These are phyloP conservation scores for Glossosoma conforme DNA, from an alignment of 1,140 invertebrate species.

Conservation along the genomic window DNA sequence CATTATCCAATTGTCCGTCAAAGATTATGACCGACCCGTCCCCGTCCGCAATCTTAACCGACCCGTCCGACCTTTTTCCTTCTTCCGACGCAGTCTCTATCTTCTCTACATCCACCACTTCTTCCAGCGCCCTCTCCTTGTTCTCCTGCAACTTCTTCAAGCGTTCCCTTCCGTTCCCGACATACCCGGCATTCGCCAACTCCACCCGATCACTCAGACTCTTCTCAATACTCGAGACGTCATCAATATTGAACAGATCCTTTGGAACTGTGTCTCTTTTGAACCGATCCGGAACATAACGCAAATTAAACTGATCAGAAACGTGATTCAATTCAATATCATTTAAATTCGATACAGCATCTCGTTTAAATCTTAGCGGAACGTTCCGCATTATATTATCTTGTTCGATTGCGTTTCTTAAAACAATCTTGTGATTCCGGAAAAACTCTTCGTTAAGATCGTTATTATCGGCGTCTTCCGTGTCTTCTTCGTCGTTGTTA, in stretches of 20 bases:
- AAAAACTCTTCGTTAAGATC: background rate
- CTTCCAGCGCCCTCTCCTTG: slow-evolving; percentile 1
- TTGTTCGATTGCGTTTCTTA: too few species aligned
- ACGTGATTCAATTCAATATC: too few species aligned
- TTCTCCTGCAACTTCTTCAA: slow-evolving; percentile 16
- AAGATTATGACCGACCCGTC: slow-evolving; percentile 23
- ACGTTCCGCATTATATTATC: too few species aligned
- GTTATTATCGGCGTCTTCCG: slow-evolving; percentile 5
- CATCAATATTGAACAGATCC: too few species aligned
- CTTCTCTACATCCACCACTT: background rate
- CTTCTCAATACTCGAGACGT: too few species aligned
- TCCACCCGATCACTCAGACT: too few species aligned
- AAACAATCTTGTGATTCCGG: slow-evolving; percentile 14
- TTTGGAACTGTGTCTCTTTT: too few species aligned
- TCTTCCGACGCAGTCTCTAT: background rate
- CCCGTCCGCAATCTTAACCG: background rate
- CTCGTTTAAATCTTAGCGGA: too few species aligned
- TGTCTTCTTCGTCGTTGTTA: slow-evolving; percentile 17
- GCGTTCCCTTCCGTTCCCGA: slow-evolving; percentile 1
- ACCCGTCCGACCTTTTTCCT: background rate
- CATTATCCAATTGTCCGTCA: slow-evolving; percentile 69
- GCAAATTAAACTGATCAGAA: too few species aligned
- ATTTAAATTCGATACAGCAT: too few species aligned
- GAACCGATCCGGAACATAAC: too few species aligned
- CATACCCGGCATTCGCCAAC: too few species aligned